Percentiles rank a stretch among this genome's conserved stretches.
phyloP scores from a whole-genome alignment of 2,113 vertebrate genomes.

The Upupa epops region DNA sequence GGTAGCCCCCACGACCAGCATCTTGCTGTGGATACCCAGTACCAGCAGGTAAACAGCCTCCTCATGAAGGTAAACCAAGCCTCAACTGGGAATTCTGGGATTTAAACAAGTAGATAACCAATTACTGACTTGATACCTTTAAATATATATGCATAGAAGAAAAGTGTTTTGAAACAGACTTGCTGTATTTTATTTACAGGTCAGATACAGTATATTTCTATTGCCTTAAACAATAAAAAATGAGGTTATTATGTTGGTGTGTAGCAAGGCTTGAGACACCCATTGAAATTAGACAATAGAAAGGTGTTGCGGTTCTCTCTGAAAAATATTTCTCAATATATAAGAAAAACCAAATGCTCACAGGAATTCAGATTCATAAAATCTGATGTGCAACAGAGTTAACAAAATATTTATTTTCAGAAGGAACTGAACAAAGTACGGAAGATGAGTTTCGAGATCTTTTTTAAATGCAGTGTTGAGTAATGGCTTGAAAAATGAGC shows the following conservation, averaged over 20 bases:
- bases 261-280: not conserved
- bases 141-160: not conserved
- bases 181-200: not conserved
- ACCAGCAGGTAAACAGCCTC: not conserved
- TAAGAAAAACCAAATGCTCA: not conserved
- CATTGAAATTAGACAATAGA: not conserved
- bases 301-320: not conserved
- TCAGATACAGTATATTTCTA: not conserved
- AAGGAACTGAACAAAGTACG: not conserved
- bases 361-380: not conserved
- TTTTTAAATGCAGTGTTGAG: not conserved
- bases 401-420: not conserved
- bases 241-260: not conserved
- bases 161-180: not conserved
- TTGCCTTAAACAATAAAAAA: not conserved
- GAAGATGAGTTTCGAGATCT: not conserved
- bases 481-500: constrained; percentile 28
- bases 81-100: not conserved
- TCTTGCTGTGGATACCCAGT: rapidly evolving
- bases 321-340: not conserved
- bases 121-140: not conserved
- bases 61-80: not conserved
- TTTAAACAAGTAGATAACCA: not conserved
- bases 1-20: too few relatives aligned
- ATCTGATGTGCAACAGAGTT: rapidly evolving